Percentiles rank a stretch among this genome's conserved stretches.
These are phyloP conservation scores for Nyleta sp. DNA, from an alignment of 2,888 invertebrate genomes.

Conservation along the genomic window DNA sequence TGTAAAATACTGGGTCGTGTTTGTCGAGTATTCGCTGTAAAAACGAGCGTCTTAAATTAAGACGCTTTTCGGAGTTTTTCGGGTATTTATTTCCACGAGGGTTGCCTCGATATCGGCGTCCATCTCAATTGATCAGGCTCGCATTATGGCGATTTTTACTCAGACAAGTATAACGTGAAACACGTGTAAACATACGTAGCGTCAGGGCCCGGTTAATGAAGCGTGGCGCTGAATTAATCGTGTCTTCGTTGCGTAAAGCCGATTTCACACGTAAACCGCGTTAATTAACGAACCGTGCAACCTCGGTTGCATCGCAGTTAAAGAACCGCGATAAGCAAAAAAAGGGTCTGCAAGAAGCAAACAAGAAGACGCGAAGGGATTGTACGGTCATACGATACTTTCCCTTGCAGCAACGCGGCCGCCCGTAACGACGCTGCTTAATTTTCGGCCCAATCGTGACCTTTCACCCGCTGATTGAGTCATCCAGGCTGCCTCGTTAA, in stretches of 20 bases:
- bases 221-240: slow-evolving; percentile 64
- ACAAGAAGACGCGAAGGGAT: slow-evolving; percentile 8
- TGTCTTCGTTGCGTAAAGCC: slow-evolving; percentile 59
- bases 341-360: slow-evolving; percentile 33
- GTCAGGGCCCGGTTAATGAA: slow-evolving; percentile 55
- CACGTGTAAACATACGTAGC: slow-evolving; percentile 61
- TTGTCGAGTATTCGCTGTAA: too few relatives aligned
- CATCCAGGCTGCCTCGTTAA: slow-evolving; percentile 37
- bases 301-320: slow-evolving; percentile 33
- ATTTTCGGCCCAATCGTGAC: slow-evolving; percentile 49
- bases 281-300: slow-evolving; percentile 61
- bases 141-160: slow-evolving; percentile 38
- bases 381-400: slow-evolving; percentile 45
- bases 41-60: too few relatives aligned
- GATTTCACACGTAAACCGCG: slow-evolving; percentile 62
- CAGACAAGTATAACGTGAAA: slow-evolving; percentile 51
- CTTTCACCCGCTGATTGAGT: slow-evolving; percentile 58
- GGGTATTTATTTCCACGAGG: too few relatives aligned
- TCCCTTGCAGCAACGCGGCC: slow-evolving; percentile 8
- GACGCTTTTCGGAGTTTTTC: too few relatives aligned
- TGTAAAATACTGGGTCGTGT: too few relatives aligned
- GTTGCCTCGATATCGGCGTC: too few relatives aligned
- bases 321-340: slow-evolving; percentile 46
- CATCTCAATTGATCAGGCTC: too few relatives aligned
- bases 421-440: slow-evolving; percentile 35